Evolutionary conservation across 2,888 invertebrate species (phyloP).

Genomic region (Heterodera filipjevi): DNA sequence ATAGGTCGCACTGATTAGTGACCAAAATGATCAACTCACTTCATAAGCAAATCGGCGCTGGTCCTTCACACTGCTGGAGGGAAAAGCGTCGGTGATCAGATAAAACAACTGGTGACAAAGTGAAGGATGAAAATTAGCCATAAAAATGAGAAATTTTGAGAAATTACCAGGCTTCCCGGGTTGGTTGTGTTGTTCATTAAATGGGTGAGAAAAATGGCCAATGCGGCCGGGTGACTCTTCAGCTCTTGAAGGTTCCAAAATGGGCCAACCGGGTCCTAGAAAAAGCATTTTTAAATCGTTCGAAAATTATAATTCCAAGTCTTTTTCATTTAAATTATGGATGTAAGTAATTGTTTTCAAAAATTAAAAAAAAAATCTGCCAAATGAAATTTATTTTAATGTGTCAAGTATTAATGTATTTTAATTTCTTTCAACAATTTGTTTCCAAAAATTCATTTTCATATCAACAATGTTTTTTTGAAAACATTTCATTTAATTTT

Average conservation of each 20-base stretch:
- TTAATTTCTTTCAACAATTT: too few relatives aligned
- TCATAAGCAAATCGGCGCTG: slow-evolving; percentile 98
- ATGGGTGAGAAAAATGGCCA: slow-evolving; percentile 92
- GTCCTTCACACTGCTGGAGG: slow-evolving; percentile 80
- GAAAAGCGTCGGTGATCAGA: slow-evolving; percentile 87
- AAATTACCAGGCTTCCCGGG: slow-evolving; percentile 76
- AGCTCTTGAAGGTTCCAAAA: slow-evolving; percentile 83
- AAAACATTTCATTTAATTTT: neutral
- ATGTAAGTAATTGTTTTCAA: too few relatives aligned
- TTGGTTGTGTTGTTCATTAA: slow-evolving; percentile 82
- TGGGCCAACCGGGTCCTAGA: slow-evolving; percentile 79
- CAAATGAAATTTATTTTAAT: too few relatives aligned
- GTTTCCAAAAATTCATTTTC: neutral
- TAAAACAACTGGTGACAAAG: slow-evolving; percentile 75
- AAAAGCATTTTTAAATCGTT: slow-evolving; percentile 8
- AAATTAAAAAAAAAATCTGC: too few relatives aligned
- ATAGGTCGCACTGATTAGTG: neutral
- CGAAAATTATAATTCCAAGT: too few relatives aligned
- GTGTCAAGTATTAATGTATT: too few relatives aligned
- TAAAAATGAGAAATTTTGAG: neutral
- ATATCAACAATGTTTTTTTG: neutral
- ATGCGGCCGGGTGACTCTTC: slow-evolving; percentile 83
- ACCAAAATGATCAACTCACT: slow-evolving; percentile 35
- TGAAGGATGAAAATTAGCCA: neutral
- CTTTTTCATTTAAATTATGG: too few relatives aligned